These are phyloP conservation scores for Schmidtea mediterranea DNA, from an alignment of 1,140 invertebrate genomes.

Conservation along the genomic window DNA sequence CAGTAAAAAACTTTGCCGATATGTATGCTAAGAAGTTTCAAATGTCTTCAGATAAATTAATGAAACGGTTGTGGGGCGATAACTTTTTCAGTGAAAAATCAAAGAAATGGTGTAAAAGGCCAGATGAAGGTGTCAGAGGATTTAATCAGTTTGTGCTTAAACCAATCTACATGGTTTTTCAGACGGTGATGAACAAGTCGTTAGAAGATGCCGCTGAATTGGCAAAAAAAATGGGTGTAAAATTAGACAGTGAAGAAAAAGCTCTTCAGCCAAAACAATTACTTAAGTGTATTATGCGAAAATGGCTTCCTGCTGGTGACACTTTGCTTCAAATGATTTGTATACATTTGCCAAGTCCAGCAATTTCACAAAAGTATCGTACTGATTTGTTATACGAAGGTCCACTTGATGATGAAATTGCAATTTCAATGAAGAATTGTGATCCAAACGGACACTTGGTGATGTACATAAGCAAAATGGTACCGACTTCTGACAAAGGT, in stretches of 20 bases:
- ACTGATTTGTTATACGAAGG: conserved; percentile 78
- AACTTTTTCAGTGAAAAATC: conserved; percentile 41
- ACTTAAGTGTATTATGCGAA: conserved; percentile 54
- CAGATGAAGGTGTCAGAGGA: conserved; percentile 46
- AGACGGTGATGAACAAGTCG: conserved; percentile 86
- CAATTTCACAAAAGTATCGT: conserved; percentile 90
- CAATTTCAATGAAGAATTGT: conserved; percentile 54
- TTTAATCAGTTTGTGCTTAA: conserved; percentile 95
- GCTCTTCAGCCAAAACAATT: conserved; percentile 47
- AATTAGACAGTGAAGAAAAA: conserved; percentile 68
- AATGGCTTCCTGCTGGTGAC: conserved; percentile 95
- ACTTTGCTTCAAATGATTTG: conserved; percentile 99
- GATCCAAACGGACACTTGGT: conserved; percentile 83
- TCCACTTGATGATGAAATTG: conserved; percentile 80
- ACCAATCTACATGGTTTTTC: conserved; percentile 93
- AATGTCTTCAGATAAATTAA: conserved; percentile 73
- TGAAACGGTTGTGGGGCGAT: conserved; percentile 73
- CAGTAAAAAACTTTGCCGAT: conserved; percentile 91
- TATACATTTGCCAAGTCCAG: conserved; percentile 91
- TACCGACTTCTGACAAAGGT: conserved; percentile 94
- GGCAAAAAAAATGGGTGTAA: conserved; percentile 44
- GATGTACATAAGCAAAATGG: conserved; percentile 99
- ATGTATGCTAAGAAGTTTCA: conserved; percentile 69
- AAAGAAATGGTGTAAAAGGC: conserved; percentile 26
- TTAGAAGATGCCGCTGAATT: conserved; percentile 52